Base-by-base conservation (phyloP, 2,113 vertebrate genomes). In the Gopherus evgoodei region DNA sequence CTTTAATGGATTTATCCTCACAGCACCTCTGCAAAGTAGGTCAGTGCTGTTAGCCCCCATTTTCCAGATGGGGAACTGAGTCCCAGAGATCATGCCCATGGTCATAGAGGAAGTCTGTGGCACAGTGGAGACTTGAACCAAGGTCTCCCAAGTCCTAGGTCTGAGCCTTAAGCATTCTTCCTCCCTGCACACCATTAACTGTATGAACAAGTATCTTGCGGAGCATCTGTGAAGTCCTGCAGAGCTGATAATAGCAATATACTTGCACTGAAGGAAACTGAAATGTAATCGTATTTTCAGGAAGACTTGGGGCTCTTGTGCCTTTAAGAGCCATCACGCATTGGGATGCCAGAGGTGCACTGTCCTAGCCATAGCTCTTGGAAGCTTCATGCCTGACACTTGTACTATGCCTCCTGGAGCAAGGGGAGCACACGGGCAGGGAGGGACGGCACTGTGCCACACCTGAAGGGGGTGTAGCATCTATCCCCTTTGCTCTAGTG, bases 251-350 rank as follows among this genome's bases (percentile, higher is more conserved):
- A 97, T 95, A 83, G 72, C 93, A 95, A 96, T 93, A 96, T 56
- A 80, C 95, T 97, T 93, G 95, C 96, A 96, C 94, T 84, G 78
- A 94, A 91, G 97, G 96, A 96, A 96, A 91, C 95, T 94, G 91
- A 88, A 92, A 88, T 90, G 13, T 1, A 92, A 90, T 17, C 88
- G 87, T 90, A 95, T 96, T 97, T 96, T 92, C 86, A 59, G 49
- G 76, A 96, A 93, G 93, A 96, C 81, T 95, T 96, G 96, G 94
- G 38, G 72, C 38, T 25, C 14, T 96, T 96, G 92, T 93, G 91
- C 82, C 85, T 83, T 88, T 25, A n/a, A 47, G 54, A 31, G 35
- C 80, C 52, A 42, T 5, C n/a, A 17, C 4, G 3, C 17, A 8
- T 22, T 12, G 50, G 8, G 6, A 5, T 54, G 81, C 54, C 27